These are phyloP conservation scores for Hyphantria cunea DNA, from an alignment of 1,140 invertebrate genomes.

Conservation along the genomic window DNA sequence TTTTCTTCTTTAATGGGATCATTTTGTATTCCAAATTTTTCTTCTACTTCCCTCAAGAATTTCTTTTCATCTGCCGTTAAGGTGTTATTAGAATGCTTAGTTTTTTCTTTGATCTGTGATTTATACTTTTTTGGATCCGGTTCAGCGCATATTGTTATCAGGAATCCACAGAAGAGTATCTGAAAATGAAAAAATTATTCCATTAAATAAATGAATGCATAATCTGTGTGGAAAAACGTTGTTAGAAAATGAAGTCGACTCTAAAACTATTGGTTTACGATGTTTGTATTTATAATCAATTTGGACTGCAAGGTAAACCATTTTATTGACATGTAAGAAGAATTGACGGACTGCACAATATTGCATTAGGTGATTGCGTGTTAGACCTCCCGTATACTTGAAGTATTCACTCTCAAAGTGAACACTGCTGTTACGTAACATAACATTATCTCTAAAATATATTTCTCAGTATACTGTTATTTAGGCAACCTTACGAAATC, in stretches of 20 bases:
- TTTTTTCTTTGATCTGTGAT: constrained; percentile 49
- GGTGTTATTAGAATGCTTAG: constrained; percentile 45
- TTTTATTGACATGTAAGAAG: background rate
- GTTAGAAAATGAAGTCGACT: too few species aligned
- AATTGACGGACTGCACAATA: constrained; percentile 10
- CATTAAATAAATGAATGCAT: background rate
- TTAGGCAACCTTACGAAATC: constrained; percentile 39
- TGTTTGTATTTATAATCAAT: too few species aligned
- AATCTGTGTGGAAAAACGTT: too few species aligned
- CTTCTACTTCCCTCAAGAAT: constrained; percentile 78
- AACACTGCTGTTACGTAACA: constrained; percentile 42
- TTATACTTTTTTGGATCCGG: constrained; percentile 75
- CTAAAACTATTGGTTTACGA: too few species aligned
- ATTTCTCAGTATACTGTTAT: constrained; percentile 37
- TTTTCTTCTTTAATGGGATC: constrained; percentile 50
- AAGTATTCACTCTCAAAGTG: constrained; percentile 34
- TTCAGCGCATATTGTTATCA: constrained; percentile 41
- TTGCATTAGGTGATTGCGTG: constrained; percentile 19
- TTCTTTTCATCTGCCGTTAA: constrained; percentile 73
- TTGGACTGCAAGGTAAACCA: too few species aligned
- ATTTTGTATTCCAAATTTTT: constrained; percentile 74
- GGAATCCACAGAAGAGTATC: constrained; percentile 52
- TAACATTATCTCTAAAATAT: constrained; percentile 35
- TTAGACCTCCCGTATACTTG: constrained; percentile 2
- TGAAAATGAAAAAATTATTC: constrained; percentile 47